phyloP scores from a whole-genome alignment of 2,888 invertebrate genomes.

The Proisotoma minuta region DNA sequence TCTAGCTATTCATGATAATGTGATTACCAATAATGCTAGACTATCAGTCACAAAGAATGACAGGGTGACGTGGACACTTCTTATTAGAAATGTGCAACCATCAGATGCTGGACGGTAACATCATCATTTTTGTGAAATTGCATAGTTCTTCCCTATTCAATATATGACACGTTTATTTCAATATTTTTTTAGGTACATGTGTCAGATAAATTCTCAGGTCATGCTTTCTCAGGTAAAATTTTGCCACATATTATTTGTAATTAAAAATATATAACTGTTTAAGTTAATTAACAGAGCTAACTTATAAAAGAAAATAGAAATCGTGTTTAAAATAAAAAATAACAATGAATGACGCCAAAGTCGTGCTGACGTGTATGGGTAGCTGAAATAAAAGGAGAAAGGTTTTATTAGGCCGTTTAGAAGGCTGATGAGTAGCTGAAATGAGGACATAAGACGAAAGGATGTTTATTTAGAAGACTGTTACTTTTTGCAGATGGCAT shows the following conservation, averaged over 20 bases:
- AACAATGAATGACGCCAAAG: too few species aligned
- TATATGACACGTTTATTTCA: too few species aligned
- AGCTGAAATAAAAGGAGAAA: neutral
- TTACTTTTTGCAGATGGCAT: slow-evolving; percentile 63
- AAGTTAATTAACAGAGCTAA: too few species aligned
- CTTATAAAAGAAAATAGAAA: too few species aligned
- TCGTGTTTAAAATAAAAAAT: too few species aligned
- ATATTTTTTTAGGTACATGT: too few species aligned
- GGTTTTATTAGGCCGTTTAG: slow-evolving; percentile 12
- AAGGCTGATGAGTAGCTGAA: slow-evolving; percentile 16
- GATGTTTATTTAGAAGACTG: slow-evolving; percentile 8
- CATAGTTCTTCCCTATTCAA: too few species aligned
- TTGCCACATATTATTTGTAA: too few species aligned
- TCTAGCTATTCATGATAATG: slow-evolving; percentile 87
- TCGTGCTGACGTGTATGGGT: too few species aligned
- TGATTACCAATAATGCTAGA: slow-evolving; percentile 86
- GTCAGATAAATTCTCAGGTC: slow-evolving; percentile 90
- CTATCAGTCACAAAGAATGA: slow-evolving; percentile 86
- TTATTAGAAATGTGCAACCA: slow-evolving; percentile 75
- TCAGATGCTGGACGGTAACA: slow-evolving; percentile 71
- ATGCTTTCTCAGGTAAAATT: slow-evolving; percentile 85
- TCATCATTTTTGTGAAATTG: too few species aligned
- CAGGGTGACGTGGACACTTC: slow-evolving; percentile 75
- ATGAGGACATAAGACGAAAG: slow-evolving; percentile 8
- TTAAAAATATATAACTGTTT: too few species aligned